Evolutionary conservation across 2,888 invertebrate species (phyloP).

Genomic region (Noctuana brunneofusca): DNA sequence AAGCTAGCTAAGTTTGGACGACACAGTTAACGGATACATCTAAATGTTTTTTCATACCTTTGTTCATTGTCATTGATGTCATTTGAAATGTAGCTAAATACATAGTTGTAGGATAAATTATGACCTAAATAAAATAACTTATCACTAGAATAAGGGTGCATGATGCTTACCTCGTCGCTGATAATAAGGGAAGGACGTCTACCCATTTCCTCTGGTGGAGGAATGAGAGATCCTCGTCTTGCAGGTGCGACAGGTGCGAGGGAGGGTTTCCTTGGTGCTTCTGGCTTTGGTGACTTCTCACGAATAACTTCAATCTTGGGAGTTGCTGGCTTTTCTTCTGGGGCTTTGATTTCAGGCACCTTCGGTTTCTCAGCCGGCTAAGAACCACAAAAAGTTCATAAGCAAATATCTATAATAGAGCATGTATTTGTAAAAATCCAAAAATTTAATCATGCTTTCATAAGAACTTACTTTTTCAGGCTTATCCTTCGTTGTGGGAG

Average conservation of each 20-base stretch:
- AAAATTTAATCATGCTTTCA: neutral
- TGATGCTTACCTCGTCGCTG: slow-evolving; percentile 94
- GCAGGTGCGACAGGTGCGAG: slow-evolving; percentile 83
- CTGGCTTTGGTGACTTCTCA: slow-evolving; percentile 87
- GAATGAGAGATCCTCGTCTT: slow-evolving; percentile 92
- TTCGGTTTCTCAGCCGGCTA: slow-evolving; percentile 60
- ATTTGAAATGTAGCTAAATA: slow-evolving; percentile 45
- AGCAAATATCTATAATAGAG: neutral
- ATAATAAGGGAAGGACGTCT: slow-evolving; percentile 95
- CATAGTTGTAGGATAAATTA: slow-evolving; percentile 35
- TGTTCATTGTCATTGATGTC: slow-evolving; percentile 50
- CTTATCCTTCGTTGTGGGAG: slow-evolving; percentile 75
- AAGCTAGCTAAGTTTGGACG: slow-evolving; percentile 54
- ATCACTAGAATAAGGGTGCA: slow-evolving; percentile 15
- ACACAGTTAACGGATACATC: slow-evolving; percentile 53
- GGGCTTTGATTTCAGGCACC: slow-evolving; percentile 88
- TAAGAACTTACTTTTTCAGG: slow-evolving; percentile 65
- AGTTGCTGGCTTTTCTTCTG: slow-evolving; percentile 82
- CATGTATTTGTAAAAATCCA: neutral
- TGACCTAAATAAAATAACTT: slow-evolving; percentile 32
- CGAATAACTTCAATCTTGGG: slow-evolving; percentile 94
- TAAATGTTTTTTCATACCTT: slow-evolving; percentile 64
- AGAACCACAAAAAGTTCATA: slow-evolving; percentile 32
- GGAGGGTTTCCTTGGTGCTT: slow-evolving; percentile 88
- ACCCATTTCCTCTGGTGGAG: slow-evolving; percentile 93